These are phyloP conservation scores for Genyomyrus donnyi DNA, from an alignment of 2,113 vertebrate species.

Conservation along the genomic window DNA sequence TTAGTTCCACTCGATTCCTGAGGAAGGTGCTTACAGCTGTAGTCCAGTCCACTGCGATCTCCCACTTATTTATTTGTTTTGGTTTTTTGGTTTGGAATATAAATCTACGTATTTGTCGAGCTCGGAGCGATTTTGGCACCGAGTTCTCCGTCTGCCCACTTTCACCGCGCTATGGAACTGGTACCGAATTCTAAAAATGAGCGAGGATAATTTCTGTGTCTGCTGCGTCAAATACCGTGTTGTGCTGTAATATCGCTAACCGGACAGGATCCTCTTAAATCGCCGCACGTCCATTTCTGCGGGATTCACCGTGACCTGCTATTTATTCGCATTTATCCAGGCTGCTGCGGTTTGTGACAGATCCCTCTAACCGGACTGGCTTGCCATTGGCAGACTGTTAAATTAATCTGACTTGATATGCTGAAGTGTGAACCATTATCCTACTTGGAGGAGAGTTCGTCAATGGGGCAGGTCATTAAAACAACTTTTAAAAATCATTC, in stretches of 20 bases:
- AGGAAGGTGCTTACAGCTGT: background rate
- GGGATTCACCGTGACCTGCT: conserved; percentile 23
- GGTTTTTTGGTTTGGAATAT: background rate
- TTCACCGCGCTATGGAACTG: background rate
- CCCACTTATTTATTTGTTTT: background rate
- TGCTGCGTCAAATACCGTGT: background rate
- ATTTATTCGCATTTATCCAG: conserved; percentile 30
- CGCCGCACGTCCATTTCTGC: conserved; percentile 21
- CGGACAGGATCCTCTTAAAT: conserved; percentile 21
- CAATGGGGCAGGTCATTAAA: background rate
- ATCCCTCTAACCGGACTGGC: background rate
- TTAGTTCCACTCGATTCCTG: background rate
- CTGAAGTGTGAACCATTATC: background rate
- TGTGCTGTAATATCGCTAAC: conserved; percentile 17
- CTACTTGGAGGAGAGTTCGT: background rate
- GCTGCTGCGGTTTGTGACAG: background rate
- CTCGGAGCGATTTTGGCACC: background rate
- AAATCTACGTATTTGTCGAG: background rate
- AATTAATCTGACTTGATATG: background rate
- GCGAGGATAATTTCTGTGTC: conserved; percentile 9
- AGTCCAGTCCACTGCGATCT: background rate
- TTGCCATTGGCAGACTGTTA: background rate
- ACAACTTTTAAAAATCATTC: background rate
- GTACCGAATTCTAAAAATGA: background rate
- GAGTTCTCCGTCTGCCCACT: background rate